Conservation (phyloP, 2,888 invertebrate species). For the Ophonus ardosiacus region DNA sequence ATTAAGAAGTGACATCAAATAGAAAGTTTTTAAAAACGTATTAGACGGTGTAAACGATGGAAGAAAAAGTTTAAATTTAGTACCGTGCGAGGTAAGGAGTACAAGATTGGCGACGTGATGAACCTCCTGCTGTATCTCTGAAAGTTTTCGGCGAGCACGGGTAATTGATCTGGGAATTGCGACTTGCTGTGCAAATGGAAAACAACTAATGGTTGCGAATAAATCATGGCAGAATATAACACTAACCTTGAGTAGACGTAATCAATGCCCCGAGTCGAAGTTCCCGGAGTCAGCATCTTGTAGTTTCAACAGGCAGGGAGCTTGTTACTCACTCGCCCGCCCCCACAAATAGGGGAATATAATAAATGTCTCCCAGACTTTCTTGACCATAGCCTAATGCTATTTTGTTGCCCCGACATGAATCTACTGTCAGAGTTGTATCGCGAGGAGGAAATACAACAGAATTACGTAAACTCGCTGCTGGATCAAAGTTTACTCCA, state of each 20-base stretch:
- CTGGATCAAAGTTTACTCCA: too few relatives aligned
- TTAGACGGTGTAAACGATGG: constrained; percentile 43
- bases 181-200: constrained; percentile 65
- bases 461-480: background rate
- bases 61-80: constrained; percentile 30
- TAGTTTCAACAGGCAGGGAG: background rate
- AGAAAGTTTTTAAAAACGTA: constrained; percentile 56
- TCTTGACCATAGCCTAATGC: constrained; percentile 32
- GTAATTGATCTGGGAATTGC: constrained; percentile 61
- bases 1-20: constrained; percentile 50
- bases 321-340: background rate
- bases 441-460: background rate
- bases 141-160: constrained; percentile 45
- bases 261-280: constrained; percentile 57
- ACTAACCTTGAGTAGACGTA: constrained; percentile 55
- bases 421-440: constrained; percentile 3
- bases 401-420: constrained; percentile 8
- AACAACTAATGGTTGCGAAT: constrained; percentile 71
- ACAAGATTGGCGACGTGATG: constrained; percentile 33
- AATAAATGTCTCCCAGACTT: constrained; percentile 46
- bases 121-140: background rate
- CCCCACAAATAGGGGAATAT: constrained; percentile 38
- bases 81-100: constrained; percentile 10
- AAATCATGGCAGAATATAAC: constrained; percentile 71
- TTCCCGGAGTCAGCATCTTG: background rate